These are phyloP conservation scores for Isichthys henryi DNA, from an alignment of 2,113 vertebrate species.

Conservation along the genomic window DNA sequence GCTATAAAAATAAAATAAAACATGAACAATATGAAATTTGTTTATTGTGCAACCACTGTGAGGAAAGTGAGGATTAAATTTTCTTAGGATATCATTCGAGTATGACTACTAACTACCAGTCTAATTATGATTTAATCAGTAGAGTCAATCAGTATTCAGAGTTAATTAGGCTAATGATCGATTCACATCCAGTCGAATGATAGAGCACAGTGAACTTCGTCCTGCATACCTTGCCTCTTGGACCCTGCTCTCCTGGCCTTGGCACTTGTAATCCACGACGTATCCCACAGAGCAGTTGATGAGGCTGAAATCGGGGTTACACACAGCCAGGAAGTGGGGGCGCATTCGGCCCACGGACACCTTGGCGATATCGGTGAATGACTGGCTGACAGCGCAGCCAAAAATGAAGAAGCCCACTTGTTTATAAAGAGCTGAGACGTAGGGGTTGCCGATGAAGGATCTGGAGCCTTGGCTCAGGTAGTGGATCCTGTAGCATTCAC, in stretches of 20 bases:
- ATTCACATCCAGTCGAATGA: constrained; percentile 23
- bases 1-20: background rate
- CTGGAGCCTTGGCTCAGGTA: constrained; percentile 82
- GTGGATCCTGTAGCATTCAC: constrained; percentile 88
- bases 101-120: background rate
- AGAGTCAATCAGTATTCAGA: background rate
- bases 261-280: constrained; percentile 79
- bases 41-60: background rate
- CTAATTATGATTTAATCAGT: background rate
- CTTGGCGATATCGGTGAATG: constrained; percentile 97
- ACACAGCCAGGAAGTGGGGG: constrained; percentile 86
- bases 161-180: background rate
- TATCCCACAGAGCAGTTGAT: constrained; percentile 85
- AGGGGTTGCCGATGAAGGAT: constrained; percentile 86
- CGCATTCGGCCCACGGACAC: constrained; percentile 94
- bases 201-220: background rate
- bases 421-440: constrained; percentile 87
- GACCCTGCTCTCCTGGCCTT: constrained; percentile 65
- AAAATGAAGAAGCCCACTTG: constrained; percentile 95
- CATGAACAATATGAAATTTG: background rate
- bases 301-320: constrained; percentile 68
- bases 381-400: constrained; percentile 92
- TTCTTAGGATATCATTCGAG: background rate
- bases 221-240: constrained; percentile 82
- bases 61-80: background rate